Evolutionary conservation across 2,797 vertebrate genomes (phyloP), one percentile per base, ranked within the genome.

Genomic region (Etheostoma perlongum): DNA sequence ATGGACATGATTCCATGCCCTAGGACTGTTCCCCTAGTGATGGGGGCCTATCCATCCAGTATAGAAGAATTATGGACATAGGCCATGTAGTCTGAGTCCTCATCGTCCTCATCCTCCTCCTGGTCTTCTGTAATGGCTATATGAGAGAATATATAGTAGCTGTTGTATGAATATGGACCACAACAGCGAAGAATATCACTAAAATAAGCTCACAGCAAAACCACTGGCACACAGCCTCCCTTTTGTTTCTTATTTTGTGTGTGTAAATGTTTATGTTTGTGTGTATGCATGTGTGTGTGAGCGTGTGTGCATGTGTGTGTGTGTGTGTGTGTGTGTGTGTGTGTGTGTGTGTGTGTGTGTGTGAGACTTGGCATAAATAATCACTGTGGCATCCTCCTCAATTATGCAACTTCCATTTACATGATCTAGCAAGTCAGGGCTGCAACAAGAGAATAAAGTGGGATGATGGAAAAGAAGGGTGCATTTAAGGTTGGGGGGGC

Each of bases 121-220:
- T 97, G 95, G 92, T 99, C 98, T 98, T 99, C 98, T 93, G 96
- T 97, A 95, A 99, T 99, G 95, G 98, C 98, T 99, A 99, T 92
- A 98, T 98, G 96, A 96, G 96, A 97, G 97, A 99, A 99, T 98
- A 99, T 95, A 99, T 93, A 96, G 97, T 96, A 99, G 97, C 97
- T 97, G 97, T 97, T 98, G 97, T 97, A 98, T 98, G 97, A 98
- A 97, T 95, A 96, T 82, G 95, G 95, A 98, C 96, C 95, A 97
- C 96, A 97, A 97, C 97, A 97, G 97, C 95, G 83, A 94, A 97
- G 95, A 97, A 97, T 96, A 91, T 96, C 94, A 97, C 93, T 96
- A 95, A 95, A 95, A 95, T 95, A 96, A 93, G 93, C 95, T 96
- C 94, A 96, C 95, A 95, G 81, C 76, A 96, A 92, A 96, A 95